phyloP scores from a whole-genome alignment of 2,113 vertebrate genomes.

The Eupsittula cactorum region DNA sequence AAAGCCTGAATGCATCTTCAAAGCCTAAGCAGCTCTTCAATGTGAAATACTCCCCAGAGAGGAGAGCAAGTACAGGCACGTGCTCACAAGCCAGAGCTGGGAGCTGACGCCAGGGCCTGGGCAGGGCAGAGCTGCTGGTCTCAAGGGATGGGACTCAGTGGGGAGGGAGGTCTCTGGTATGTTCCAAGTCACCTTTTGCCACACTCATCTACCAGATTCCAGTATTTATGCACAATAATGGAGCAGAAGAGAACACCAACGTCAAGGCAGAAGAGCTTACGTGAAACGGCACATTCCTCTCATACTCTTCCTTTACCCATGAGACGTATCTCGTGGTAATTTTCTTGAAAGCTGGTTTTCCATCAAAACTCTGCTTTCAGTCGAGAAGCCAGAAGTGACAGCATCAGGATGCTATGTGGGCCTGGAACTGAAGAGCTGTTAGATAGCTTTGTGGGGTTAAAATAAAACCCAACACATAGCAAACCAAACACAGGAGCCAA shows the following conservation, averaged over 20 bases:
- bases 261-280: not conserved
- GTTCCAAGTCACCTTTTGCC: not conserved
- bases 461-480: not conserved
- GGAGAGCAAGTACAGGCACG: not conserved
- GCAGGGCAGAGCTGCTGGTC: not conserved
- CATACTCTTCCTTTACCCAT: not conserved
- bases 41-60: not conserved
- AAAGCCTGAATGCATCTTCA: slow-evolving; percentile 34
- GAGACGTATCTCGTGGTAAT: not conserved
- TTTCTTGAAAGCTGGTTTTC: slow-evolving; percentile 32
- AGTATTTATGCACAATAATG: not conserved
- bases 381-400: slow-evolving; percentile 38
- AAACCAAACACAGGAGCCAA: not conserved
- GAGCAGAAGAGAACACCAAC: not conserved
- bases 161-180: not conserved
- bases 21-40: not conserved
- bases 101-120: not conserved
- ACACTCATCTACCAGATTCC: not conserved
- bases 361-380: not conserved
- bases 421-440: not conserved
- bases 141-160: not conserved
- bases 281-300: not conserved
- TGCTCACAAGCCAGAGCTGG: not conserved
- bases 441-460: slow-evolving; percentile 16
- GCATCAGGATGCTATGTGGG: slow-evolving; percentile 39